Base-by-base conservation (phyloP, 2,113 vertebrate genomes). In the Charadrius vociferus region DNA sequence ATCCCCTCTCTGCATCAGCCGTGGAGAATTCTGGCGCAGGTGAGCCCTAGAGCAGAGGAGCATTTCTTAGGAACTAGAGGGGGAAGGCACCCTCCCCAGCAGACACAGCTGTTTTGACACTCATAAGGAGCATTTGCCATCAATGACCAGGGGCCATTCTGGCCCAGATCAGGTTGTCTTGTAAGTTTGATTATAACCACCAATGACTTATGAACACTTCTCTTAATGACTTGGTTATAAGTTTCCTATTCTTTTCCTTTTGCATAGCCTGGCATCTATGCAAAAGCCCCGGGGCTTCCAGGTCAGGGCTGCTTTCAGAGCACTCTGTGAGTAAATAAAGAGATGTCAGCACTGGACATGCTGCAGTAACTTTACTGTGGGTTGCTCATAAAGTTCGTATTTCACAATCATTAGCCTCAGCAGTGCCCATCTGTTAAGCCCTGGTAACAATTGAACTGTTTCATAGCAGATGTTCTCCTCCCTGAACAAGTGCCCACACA, bases 341-440 rank as follows among this genome's bases (percentile, higher is more conserved):
- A 58, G 45, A 62, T 56, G 58, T 96, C 53, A 71, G 11, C 7
- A 6, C 78, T 96, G 30, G 16, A 53, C 15, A 4, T 53, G 45
- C 65, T 53, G 65, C 19, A 61, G 65, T 75, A 74, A 86, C 41
- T 77, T 73, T 81, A 29, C 67, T 13, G 2, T 79, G 72, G 7
- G 37, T 30, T 96, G 78, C 78, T 87, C 88, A 91, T 88, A 75
- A 92, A 86, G 59, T 95, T 94, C 58, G 4, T 84, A 88, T 95
- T 94, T 94, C 90, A 94, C 78, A 53, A 39, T 58, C 70, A 45
- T 88, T 95, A 90, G 66, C 66, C 41, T 85, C 70, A 45, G 53
- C 53, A 79, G 68, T 95, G 95, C 96, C 93, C 91, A 89, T 93
- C 94, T 96, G 93, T 92, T 93, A 72, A 91, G n/a, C 24, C 45